Base-by-base conservation (phyloP, 1,140 invertebrate genomes). In the Periplaneta americana region DNA sequence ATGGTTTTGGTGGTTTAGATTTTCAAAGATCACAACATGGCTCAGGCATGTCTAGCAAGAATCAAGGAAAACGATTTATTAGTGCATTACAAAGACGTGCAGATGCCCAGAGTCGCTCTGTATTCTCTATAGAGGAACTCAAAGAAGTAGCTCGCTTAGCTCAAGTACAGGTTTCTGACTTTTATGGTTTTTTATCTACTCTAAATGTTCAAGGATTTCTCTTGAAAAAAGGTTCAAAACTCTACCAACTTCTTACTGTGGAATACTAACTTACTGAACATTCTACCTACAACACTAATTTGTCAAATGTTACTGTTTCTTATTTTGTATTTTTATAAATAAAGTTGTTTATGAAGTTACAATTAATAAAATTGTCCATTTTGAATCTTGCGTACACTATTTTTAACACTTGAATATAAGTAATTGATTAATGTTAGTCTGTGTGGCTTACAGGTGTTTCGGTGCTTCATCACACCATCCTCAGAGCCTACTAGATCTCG, bases 161-260 rank as follows among this genome's bases (percentile, higher is more conserved):
- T 15, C 92, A 93, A 22, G 89, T 97, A 80, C 84, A 91, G 1
- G 89, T 92, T 22, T 87, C 89, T 17, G 89, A 91, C 84, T 91
- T 95, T 86, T 87, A 89, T 78, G 86, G 91, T 84, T 91, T 98
- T 75, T 90, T 98, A 57, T 91, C 92, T 75, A 92, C 92, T 77
- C 90, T 98, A 81, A 98, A 98, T 86, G 91, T 94, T 84, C 94
- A 96, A 88, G 96, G 96, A 35, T 94, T 94, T 89, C 89, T 98
- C 78, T 89, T 98, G 82, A 94, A 97, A 85, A 96, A 96, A 88
- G 94, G 92, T 17, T 90, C 91, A n/a, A 93, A 95, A 87, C 89
- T 93, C 22, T 98, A 97, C 86, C 91, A 95, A 87, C 90, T 95
- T 83, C 87, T 86, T 83, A 87, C 84, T 83, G 83, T 83, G 35